Conservation (phyloP, 2,888 invertebrate genomes). For the Acanthosepion esculentum region DNA sequence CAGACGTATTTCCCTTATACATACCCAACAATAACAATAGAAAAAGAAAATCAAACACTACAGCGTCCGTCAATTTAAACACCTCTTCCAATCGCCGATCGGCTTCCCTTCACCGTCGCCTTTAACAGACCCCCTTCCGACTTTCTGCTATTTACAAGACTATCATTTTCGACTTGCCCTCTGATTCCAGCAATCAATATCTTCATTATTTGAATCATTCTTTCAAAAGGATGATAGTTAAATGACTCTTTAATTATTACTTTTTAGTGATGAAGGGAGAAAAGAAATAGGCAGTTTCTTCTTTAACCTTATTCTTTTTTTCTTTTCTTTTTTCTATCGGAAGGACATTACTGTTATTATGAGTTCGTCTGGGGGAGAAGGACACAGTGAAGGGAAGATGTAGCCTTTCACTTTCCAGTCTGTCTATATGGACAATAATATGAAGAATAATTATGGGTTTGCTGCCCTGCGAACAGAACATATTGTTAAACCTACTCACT, state of each 20-base stretch:
- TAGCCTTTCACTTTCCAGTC: neutral
- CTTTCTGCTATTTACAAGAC: neutral
- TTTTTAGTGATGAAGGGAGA: neutral
- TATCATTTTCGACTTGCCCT: slow-evolving; percentile 6
- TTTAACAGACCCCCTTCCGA: neutral
- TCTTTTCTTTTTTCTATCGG: neutral
- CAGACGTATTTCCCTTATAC: neutral
- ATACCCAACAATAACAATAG: neutral
- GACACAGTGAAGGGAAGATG: neutral
- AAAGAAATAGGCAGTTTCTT: neutral
- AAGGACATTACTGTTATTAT: neutral
- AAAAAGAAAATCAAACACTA: neutral
- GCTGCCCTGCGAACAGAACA: neutral
- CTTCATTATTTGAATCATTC: neutral
- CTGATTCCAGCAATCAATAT: neutral
- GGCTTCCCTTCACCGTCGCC: neutral
- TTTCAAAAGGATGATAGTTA: neutral
- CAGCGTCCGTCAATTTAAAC: neutral
- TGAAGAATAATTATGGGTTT: neutral
- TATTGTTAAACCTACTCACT: neutral
- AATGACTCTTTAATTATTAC: slow-evolving; percentile 20
- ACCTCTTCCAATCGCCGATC: neutral
- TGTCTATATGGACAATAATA: neutral
- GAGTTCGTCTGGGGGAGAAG: neutral
- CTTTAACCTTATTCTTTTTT: neutral